Percentiles rank a stretch among this genome's conserved stretches.
phyloP scores from a whole-genome alignment of 2,888 invertebrate genomes.

The Drosophila kanekoi region DNA sequence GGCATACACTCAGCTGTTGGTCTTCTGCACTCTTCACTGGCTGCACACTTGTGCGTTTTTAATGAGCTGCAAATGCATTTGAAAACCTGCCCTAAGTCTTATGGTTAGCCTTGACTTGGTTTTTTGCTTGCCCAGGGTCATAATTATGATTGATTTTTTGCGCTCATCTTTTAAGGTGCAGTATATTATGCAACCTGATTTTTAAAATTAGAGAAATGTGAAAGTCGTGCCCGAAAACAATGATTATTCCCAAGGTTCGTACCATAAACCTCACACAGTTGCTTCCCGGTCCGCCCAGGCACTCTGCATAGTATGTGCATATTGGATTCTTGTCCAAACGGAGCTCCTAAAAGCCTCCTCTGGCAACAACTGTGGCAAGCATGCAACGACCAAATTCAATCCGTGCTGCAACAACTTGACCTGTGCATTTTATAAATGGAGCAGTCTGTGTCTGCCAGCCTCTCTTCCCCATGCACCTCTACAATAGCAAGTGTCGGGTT shows the following conservation, averaged over 20 bases:
- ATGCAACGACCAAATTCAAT: slow-evolving; percentile 3
- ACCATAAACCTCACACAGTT: slow-evolving; percentile 32
- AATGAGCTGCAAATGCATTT: slow-evolving; percentile 47
- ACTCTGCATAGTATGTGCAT: slow-evolving; percentile 29
- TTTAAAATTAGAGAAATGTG: slow-evolving; percentile 16
- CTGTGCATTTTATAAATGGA: slow-evolving; percentile 30
- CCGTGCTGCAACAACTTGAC: slow-evolving; percentile 45
- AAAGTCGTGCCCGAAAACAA: slow-evolving; percentile 16
- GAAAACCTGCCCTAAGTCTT: slow-evolving; percentile 37
- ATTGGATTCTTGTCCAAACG: background rate
- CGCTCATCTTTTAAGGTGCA: slow-evolving; percentile 35
- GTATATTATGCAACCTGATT: slow-evolving; percentile 58
- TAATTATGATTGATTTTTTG: slow-evolving; percentile 69
- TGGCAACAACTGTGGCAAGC: slow-evolving; percentile 12
- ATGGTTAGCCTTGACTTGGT: slow-evolving; percentile 53
- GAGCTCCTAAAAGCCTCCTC: slow-evolving; percentile 9
- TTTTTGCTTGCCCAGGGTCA: slow-evolving; percentile 39
- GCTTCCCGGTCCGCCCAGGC: slow-evolving; percentile 3
- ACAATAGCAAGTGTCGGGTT: slow-evolving; percentile 27
- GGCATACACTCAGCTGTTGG: slow-evolving; percentile 1
- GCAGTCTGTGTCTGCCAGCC: slow-evolving; percentile 12
- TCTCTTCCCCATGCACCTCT: slow-evolving; percentile 11
- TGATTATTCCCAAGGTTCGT: slow-evolving; percentile 41
- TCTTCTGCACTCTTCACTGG: slow-evolving; percentile 21
- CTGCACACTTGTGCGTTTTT: slow-evolving; percentile 74